These are phyloP conservation scores for Lepus americanus DNA, from an alignment of 2,113 vertebrate species.

Conservation along the genomic window DNA sequence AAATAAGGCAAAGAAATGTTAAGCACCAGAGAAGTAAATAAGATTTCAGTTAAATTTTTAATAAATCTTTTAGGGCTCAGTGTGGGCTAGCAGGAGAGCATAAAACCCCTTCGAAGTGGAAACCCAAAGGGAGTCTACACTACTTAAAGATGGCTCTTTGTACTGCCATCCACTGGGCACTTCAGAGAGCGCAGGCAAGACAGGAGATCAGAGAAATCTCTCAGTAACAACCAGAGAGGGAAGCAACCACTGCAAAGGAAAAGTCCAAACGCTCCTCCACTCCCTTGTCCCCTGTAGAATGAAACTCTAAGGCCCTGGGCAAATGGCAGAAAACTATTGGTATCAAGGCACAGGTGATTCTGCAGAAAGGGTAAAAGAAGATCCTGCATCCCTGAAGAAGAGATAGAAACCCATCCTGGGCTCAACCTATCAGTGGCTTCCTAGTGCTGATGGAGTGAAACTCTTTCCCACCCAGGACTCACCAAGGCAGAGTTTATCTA, in stretches of 20 bases:
- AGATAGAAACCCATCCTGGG: neutral
- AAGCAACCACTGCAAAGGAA: neutral
- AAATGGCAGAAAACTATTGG: neutral
- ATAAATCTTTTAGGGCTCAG: neutral
- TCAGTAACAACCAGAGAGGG: neutral
- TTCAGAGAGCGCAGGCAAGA: neutral
- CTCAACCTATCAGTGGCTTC: neutral
- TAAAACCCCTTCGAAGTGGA: neutral
- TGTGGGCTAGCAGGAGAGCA: neutral
- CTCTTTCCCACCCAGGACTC: neutral
- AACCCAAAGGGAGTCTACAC: neutral
- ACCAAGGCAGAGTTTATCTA: neutral
- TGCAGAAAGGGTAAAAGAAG: neutral
- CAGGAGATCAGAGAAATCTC: neutral
- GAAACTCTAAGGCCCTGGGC: neutral
- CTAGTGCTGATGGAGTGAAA: neutral
- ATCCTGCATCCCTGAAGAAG: neutral
- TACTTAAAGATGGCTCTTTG: neutral
- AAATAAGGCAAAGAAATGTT: neutral
- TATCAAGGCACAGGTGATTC: neutral
- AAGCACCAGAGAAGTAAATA: neutral
- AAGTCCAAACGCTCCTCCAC: neutral
- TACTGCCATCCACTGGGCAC: neutral
- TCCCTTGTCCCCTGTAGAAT: neutral
- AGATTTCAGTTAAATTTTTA: conserved; percentile 22